phyloP scores from a whole-genome alignment of 2,888 invertebrate genomes.

The Luffia ferchaultella region DNA sequence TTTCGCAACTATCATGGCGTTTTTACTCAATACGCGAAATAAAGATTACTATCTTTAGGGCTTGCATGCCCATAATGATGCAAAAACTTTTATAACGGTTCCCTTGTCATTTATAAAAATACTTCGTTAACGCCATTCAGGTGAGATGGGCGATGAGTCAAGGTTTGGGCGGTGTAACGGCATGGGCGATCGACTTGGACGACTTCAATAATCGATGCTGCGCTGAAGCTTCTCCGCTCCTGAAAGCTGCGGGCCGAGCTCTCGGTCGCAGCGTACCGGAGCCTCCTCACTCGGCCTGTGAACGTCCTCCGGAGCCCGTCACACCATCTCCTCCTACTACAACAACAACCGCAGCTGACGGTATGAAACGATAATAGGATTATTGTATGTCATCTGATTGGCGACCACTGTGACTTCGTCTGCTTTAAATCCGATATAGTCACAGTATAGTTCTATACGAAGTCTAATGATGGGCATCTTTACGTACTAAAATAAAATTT shows the following conservation, averaged over 20 bases:
- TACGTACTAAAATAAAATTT: too few species aligned
- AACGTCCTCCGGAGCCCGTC: constrained; percentile 73
- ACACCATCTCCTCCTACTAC: constrained; percentile 81
- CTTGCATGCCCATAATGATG: too few species aligned
- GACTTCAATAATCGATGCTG: constrained; percentile 89
- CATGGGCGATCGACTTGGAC: constrained; percentile 90
- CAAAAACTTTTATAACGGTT: too few species aligned
- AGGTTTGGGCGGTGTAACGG: constrained; percentile 82
- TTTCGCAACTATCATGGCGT: too few species aligned
- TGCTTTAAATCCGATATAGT: too few species aligned
- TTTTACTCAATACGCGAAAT: too few species aligned
- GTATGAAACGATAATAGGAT: constrained; percentile 20
- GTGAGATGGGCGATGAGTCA: constrained; percentile 75
- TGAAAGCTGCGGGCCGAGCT: constrained; percentile 80
- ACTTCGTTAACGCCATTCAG: too few species aligned
- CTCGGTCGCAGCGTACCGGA: constrained; percentile 68
- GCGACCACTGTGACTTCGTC: too few species aligned
- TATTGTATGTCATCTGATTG: not conserved
- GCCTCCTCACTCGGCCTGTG: constrained; percentile 66
- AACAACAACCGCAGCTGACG: constrained; percentile 64
- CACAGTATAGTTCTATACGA: too few species aligned
- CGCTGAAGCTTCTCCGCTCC: constrained; percentile 77
- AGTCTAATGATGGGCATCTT: too few species aligned
- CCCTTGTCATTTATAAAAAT: too few species aligned
- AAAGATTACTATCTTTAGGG: too few species aligned